These are phyloP conservation scores for Rhagophthalmus giganteus DNA, from an alignment of 2,888 invertebrate genomes.

Conservation along the genomic window DNA sequence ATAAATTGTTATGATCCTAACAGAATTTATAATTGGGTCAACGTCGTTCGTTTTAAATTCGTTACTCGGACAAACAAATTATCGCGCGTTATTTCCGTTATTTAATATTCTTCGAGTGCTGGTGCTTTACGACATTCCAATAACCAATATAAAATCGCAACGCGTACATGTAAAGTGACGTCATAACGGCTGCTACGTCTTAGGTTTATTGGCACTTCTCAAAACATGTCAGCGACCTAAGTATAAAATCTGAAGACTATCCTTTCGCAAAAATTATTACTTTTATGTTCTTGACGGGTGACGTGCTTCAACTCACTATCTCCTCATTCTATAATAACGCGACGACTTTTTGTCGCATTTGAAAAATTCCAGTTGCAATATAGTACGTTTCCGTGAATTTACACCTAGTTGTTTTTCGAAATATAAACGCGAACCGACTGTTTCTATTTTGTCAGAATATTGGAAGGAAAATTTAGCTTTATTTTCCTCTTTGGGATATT, in stretches of 20 bases:
- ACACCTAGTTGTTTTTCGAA: constrained; percentile 11
- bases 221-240: constrained; percentile 35
- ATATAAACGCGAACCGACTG: constrained; percentile 11
- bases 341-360: constrained; percentile 11
- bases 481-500: constrained; percentile 1
- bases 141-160: constrained; percentile 32
- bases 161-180: constrained; percentile 39
- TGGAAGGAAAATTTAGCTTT: constrained; percentile 3
- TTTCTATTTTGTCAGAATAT: constrained; percentile 1
- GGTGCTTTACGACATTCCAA: constrained; percentile 33
- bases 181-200: constrained; percentile 37
- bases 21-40: neutral
- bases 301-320: constrained; percentile 31
- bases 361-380: constrained; percentile 6
- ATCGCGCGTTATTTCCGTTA: no score
- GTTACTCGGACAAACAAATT: neutral
- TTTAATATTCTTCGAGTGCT: constrained; percentile 12
- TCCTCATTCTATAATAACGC: constrained; percentile 23
- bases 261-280: constrained; percentile 36
- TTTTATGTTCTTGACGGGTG: constrained; percentile 32
- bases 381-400: constrained; percentile 11
- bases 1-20: constrained; percentile 5
- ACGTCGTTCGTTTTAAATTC: neutral
- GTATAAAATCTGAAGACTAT: constrained; percentile 38
- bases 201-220: constrained; percentile 38